Evolutionary conservation across 2,888 invertebrate genomes (phyloP), one percentile per base, ranked within the genome.

Genomic region (Poecilus cupreus): DNA sequence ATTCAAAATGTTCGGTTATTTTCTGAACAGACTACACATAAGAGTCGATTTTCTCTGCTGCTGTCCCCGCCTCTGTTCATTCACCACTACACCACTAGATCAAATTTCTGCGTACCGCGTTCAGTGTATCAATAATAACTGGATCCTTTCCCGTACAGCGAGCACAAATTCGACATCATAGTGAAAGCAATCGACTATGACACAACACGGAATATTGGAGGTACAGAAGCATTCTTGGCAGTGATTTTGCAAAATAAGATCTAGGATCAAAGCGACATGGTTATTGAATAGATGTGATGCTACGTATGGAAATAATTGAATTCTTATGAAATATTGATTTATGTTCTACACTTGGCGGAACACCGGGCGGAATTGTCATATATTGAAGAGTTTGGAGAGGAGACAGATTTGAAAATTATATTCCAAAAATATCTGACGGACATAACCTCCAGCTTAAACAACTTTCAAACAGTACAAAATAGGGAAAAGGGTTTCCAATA

Each of bases 321-420:
- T 68, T 68, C 64, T 68, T 68, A 68, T 68, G 64, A 68, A 68
- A 68, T 68, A 68, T 68, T 37, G 64, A 68, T 68, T 37, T 20
- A 6, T 32, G 32, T 32, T 32, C 32, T 51, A 1, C n/a, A n/a
- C n/a, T n/a, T n/a, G n/a, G n/a, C n/a, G n/a, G n/a, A n/a, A n/a
- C n/a, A n/a, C 18, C 2, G 18, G 8, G 18, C 5, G 51, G 18
- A 18, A 10, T 51, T 51, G 51, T 18, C 18, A 13, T 51, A 51
- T n/a, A n/a, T n/a, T n/a, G n/a, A n/a, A n/a, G n/a, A n/a, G n/a
- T n/a, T n/a, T n/a, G n/a, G n/a, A n/a, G n/a, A n/a, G n/a, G n/a
- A n/a, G n/a, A n/a, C n/a, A n/a, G n/a, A n/a, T n/a, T n/a, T n/a
- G n/a, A n/a, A n/a, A n/a, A n/a, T n/a, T n/a, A n/a, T n/a, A n/a